These are phyloP conservation scores for Hemibagrus guttatus DNA, from an alignment of 2,797 vertebrate genomes.

Conservation along the genomic window DNA sequence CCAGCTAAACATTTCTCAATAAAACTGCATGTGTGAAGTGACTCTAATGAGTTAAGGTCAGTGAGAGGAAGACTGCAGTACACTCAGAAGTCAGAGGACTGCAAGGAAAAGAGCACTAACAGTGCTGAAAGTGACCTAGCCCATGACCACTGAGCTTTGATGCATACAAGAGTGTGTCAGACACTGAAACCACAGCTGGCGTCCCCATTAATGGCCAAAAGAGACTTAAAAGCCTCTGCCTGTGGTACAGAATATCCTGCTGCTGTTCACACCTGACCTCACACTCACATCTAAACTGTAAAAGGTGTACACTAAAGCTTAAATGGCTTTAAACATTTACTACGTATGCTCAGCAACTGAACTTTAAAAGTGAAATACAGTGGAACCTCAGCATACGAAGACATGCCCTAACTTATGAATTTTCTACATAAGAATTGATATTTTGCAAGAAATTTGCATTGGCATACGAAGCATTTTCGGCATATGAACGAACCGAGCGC, in stretches of 20 bases:
- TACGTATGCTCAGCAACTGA: background rate
- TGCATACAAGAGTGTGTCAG: background rate
- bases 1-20: background rate
- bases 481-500: too few relatives aligned
- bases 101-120: background rate
- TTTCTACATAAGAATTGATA: too few relatives aligned
- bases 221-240: background rate
- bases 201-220: background rate
- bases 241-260: background rate
- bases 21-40: background rate
- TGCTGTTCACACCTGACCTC: background rate
- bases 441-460: too few relatives aligned
- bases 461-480: too few relatives aligned
- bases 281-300: background rate
- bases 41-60: background rate
- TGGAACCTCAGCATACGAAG: too few relatives aligned
- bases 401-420: too few relatives aligned
- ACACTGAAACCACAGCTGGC: background rate
- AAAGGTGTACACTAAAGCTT: background rate
- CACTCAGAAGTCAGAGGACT: background rate
- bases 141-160: conserved; percentile 13
- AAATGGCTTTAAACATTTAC: background rate
- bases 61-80: background rate
- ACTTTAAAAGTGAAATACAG: background rate
- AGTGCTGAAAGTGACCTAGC: background rate